A percentile compares a stretch with the other conserved stretches of the same genome.
phyloP scores from a whole-genome alignment of 1,140 invertebrate genomes.

The Hirudo medicinalis region DNA sequence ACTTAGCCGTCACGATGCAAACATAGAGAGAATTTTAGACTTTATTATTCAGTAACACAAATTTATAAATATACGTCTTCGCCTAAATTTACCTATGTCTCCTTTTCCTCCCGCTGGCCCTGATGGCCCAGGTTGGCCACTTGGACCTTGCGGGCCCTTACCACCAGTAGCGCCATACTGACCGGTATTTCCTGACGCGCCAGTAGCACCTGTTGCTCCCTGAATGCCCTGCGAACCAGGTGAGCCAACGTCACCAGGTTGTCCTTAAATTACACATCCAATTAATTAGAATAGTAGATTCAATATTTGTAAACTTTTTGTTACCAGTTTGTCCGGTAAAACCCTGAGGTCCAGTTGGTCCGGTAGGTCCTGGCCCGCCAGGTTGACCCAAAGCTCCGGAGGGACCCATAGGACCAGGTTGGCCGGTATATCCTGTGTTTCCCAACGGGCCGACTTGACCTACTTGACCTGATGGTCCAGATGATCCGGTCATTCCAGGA shows the following conservation, averaged over 20 bases:
- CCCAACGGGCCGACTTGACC: background rate
- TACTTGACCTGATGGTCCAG: background rate
- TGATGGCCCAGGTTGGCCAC: background rate
- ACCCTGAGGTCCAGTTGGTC: background rate
- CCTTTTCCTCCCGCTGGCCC: background rate
- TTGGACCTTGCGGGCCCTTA: background rate
- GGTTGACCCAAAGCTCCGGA: background rate
- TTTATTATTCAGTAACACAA: background rate
- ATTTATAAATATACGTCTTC: background rate
- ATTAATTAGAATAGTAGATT: background rate
- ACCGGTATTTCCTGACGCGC: background rate
- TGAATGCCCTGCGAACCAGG: background rate
- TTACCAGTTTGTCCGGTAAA: background rate
- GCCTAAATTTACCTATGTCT: background rate
- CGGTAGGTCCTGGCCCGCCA: background rate
- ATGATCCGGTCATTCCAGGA: background rate
- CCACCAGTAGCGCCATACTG: background rate
- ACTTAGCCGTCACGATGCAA: too few relatives aligned
- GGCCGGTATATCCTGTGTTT: background rate
- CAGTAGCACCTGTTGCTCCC: slow-evolving; percentile 3
- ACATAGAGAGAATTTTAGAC: background rate
- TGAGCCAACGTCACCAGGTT: slow-evolving; percentile 42
- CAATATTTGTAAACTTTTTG: background rate
- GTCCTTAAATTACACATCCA: slow-evolving; percentile 41
- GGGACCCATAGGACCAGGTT: background rate